Percentiles rank a stretch among this genome's conserved stretches.
Evolutionary conservation across 37 sponge, comb jelly and placozoan genomes (phyloP).

Genomic region (Beroe ovata): DNA sequence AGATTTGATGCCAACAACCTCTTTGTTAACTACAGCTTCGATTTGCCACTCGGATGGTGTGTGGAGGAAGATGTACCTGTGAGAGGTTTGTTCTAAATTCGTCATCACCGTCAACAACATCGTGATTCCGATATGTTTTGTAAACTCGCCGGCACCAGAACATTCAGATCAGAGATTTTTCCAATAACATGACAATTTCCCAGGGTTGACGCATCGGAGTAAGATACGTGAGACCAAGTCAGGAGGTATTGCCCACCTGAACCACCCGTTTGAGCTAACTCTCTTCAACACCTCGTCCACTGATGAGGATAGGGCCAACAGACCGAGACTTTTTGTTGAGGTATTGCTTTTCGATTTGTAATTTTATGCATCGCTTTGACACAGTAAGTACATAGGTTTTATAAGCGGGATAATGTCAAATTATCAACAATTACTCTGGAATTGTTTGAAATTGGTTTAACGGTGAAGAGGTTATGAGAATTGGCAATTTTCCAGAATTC

Average conservation of each 20-base stretch:
- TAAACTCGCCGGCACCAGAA: no score
- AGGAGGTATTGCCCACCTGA: constrained; percentile 37
- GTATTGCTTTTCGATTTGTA: no score
- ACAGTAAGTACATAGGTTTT: no score
- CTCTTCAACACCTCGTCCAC: constrained; percentile 7
- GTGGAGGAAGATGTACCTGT: constrained; percentile 48
- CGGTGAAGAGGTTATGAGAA: no score
- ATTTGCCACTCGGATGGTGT: constrained; percentile 60
- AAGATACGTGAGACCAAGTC: constrained; percentile 28
- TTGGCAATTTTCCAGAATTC: no score
- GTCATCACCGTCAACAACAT: no score
- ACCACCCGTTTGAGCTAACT: constrained; percentile 51
- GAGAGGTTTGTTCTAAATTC: constrained; percentile 54
- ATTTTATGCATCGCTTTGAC: no score
- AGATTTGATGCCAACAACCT: constrained; percentile 21
- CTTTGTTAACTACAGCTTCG: constrained; percentile 58
- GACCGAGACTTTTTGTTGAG: constrained; percentile 56
- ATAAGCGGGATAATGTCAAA: no score
- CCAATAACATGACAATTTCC: background rate
- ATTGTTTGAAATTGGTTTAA: no score
- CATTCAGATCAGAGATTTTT: no score
- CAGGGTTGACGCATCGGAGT: constrained; percentile 55
- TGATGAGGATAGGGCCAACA: constrained; percentile 23
- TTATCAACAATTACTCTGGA: no score
- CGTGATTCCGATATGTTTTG: no score